phyloP scores from a whole-genome alignment of 2,888 invertebrate species.

The Rhimphoctona megacephalus region DNA sequence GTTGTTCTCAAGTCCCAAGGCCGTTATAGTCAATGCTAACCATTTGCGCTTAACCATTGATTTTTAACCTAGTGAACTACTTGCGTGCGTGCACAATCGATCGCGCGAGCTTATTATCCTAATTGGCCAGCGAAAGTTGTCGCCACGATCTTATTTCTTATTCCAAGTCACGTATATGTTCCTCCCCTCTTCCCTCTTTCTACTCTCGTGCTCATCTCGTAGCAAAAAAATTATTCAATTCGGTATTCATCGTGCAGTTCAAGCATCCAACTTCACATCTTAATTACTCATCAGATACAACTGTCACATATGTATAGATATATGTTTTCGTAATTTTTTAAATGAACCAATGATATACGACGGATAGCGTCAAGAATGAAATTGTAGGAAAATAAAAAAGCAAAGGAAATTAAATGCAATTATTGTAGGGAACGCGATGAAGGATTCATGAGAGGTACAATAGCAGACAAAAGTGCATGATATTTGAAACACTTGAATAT shows the following conservation, averaged over 20 bases:
- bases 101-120: slow-evolving; percentile 37
- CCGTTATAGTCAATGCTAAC: slow-evolving; percentile 50
- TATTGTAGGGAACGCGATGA: neutral
- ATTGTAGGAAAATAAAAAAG: neutral
- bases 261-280: slow-evolving; percentile 70
- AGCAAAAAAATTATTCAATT: slow-evolving; percentile 66
- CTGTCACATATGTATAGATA: slow-evolving; percentile 8
- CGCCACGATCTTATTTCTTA: slow-evolving; percentile 53
- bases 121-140: slow-evolving; percentile 75
- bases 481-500: too few species aligned
- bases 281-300: slow-evolving; percentile 63
- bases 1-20: slow-evolving; percentile 31
- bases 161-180: slow-evolving; percentile 44
- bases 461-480: neutral
- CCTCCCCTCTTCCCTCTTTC: neutral
- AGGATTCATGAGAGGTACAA: neutral
- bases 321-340: slow-evolving; percentile 6
- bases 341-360: slow-evolving; percentile 14
- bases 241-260: slow-evolving; percentile 70
- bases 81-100: slow-evolving; percentile 32
- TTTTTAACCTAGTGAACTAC: slow-evolving; percentile 64
- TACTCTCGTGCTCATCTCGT: slow-evolving; percentile 23
- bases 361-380: neutral
- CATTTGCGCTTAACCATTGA: slow-evolving; percentile 37
- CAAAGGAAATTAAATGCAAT: neutral